These are phyloP conservation scores for Lateolabrax maculatus DNA, from an alignment of 2,797 vertebrate species.

Conservation along the genomic window DNA sequence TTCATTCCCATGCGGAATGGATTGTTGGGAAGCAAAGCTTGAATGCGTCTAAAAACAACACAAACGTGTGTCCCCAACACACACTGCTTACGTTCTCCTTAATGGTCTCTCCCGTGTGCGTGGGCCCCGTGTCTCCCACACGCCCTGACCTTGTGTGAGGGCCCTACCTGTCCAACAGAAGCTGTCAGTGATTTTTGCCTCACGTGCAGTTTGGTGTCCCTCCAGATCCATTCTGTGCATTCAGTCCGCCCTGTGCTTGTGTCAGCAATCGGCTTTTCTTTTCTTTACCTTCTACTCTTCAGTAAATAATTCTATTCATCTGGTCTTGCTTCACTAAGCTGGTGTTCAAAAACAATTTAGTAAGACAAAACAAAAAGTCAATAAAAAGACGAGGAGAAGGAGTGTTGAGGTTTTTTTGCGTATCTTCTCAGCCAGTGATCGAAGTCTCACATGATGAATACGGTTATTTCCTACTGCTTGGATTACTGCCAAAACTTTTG, in stretches of 20 bases:
- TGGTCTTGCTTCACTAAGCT: background rate
- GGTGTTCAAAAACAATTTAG: background rate
- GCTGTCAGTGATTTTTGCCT: constrained; percentile 35
- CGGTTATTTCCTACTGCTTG: constrained; percentile 1
- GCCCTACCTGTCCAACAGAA: constrained; percentile 20
- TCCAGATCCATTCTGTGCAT: constrained; percentile 11
- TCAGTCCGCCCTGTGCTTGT: constrained; percentile 1
- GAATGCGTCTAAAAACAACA: background rate
- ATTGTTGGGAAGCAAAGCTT: background rate
- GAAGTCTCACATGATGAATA: background rate
- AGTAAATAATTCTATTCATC: background rate
- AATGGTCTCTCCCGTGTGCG: background rate
- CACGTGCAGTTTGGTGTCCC: constrained; percentile 31
- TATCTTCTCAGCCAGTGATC: background rate
- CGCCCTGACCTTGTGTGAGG: constrained; percentile 34
- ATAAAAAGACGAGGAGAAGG: background rate
- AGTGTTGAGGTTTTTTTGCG: background rate
- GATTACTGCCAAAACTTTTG: constrained; percentile 14
- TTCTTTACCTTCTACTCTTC: background rate
- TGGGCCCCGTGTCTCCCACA: background rate
- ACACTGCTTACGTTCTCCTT: background rate
- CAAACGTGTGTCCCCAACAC: background rate
- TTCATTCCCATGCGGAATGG: constrained; percentile 14
- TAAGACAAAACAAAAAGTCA: background rate
- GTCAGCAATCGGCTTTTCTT: constrained; percentile 25